Conservation (phyloP, 2,888 invertebrate genomes). For the Ornithoptera alexandrae region DNA sequence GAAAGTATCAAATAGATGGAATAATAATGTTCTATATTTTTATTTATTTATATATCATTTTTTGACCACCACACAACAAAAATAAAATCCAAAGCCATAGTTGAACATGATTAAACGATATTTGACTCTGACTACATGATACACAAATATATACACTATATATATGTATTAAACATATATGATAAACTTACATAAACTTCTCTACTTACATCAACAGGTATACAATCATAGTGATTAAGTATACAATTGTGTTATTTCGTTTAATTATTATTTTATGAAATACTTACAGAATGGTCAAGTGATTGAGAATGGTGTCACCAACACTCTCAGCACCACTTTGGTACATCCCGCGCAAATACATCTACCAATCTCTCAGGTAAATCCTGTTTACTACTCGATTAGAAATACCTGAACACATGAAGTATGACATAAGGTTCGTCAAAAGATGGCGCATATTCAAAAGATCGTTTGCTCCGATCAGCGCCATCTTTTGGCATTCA, state of each 20-base stretch:
- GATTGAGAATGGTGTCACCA: slow-evolving; percentile 61
- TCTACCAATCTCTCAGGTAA: slow-evolving; percentile 71
- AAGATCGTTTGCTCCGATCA: neutral
- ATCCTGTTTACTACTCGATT: neutral
- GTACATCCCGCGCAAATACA: slow-evolving; percentile 76
- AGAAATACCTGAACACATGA: no score
- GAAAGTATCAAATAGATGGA: no score
- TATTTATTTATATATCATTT: no score
- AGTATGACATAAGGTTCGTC: neutral
- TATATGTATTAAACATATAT: no score
- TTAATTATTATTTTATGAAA: slow-evolving; percentile 16
- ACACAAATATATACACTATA: no score
- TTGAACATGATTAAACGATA: no score
- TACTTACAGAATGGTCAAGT: slow-evolving; percentile 59
- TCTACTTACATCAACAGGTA: no score
- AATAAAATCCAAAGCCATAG: no score
- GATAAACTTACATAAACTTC: no score
- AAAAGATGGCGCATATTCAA: neutral
- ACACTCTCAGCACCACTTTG: slow-evolving; percentile 56
- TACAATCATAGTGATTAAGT: neutral
- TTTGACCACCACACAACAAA: no score
- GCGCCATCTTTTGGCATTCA: neutral
- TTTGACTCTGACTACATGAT: no score
- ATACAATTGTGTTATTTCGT: neutral
- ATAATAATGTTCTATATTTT: no score